Conservation (phyloP, 2,888 invertebrate genomes). For the Ashinkailepas kermadecensis region DNA sequence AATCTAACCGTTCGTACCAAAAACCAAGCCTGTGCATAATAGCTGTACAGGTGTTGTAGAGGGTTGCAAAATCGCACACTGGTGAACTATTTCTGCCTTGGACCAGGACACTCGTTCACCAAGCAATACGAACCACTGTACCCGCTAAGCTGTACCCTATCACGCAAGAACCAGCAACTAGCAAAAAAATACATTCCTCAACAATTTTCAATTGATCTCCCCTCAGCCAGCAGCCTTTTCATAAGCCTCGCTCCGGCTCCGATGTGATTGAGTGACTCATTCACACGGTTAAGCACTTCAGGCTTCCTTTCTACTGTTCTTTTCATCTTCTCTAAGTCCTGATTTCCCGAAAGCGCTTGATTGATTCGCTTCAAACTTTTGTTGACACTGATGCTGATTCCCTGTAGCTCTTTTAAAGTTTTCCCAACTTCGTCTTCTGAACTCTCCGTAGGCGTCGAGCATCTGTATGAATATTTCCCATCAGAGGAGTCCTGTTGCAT, state of each 20-base stretch:
- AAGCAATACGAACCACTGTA: no score
- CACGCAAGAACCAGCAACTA: no score
- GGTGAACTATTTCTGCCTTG: no score
- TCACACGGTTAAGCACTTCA: neutral
- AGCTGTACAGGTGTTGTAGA: no score
- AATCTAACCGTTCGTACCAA: no score
- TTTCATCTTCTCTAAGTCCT: neutral
- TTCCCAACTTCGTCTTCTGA: neutral
- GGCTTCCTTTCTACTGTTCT: neutral
- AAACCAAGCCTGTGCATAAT: no score
- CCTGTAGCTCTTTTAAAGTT: neutral
- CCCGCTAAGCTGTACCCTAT: no score
- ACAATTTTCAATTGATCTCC: neutral
- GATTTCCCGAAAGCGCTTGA: neutral
- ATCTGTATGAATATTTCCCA: neutral
- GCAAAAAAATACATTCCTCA: no score
- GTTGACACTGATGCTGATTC: neutral
- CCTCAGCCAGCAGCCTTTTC: neutral
- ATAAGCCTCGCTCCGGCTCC: neutral
- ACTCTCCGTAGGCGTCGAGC: neutral
- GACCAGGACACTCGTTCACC: no score
- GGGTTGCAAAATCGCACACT: no score
- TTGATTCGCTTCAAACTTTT: neutral
- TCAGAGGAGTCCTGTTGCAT: no score
- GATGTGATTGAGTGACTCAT: neutral